Percentiles rank a stretch among this genome's conserved stretches.
phyloP scores from a whole-genome alignment of 2,113 vertebrate species.

The Bolborhynchus lineola region DNA sequence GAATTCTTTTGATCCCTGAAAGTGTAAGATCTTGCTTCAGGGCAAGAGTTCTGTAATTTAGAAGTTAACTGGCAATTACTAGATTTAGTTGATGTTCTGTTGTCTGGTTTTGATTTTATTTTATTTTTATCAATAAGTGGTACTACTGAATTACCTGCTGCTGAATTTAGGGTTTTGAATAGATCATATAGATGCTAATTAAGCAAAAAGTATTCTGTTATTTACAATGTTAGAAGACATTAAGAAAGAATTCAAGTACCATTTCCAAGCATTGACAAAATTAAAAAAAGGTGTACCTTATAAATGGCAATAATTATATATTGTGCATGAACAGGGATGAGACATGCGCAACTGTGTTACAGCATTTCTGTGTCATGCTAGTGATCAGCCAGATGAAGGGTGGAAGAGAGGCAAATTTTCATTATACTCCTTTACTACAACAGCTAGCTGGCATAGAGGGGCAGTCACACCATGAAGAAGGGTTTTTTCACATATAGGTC shows the following conservation, averaged over 20 bases:
- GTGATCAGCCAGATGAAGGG: not conserved
- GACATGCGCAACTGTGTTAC: rapidly evolving
- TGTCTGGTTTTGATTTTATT: not conserved
- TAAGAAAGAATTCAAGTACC: not conserved
- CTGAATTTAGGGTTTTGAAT: not conserved
- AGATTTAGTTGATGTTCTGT: not conserved
- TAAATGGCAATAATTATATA: not conserved
- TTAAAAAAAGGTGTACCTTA: not conserved
- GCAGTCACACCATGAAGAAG: not conserved
- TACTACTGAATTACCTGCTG: not conserved
- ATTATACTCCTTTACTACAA: not conserved
- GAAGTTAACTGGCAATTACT: not conserved
- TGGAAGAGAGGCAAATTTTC: not conserved
- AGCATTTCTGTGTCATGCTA: not conserved
- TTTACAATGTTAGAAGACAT: not conserved
- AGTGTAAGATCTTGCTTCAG: not conserved
- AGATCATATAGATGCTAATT: rapidly evolving
- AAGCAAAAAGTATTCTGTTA: not conserved
- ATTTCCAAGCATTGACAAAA: not conserved
- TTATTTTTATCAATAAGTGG: not conserved
- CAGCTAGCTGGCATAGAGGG: rapidly evolving
- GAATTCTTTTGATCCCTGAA: not conserved
- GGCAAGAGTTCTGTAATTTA: not conserved
- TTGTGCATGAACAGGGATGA: not conserved
- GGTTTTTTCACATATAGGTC: not conserved